Evolutionary conservation across 2,797 vertebrate species (phyloP), one percentile per base, ranked within the genome.

Genomic region (Melanotaenia nigrans): DNA sequence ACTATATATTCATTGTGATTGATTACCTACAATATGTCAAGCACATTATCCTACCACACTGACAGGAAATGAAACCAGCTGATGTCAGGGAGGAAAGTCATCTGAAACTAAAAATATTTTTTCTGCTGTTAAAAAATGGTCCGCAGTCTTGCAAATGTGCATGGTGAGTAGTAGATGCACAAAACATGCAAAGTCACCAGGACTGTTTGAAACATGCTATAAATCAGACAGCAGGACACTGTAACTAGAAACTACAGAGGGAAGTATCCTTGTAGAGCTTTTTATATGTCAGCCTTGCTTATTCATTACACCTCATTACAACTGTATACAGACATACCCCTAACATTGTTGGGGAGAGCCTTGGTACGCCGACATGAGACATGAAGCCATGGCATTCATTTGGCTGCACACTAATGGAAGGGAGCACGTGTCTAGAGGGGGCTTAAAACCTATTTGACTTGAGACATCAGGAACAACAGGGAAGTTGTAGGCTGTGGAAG

Each of bases 1-100:
- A 56, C 40, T 8, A 45, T 56, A 61, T 57, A n/a, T 65, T 72
- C 13, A 51, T 22, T 51, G 40, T 54, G 62, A 73, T 54, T 75
- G 49, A 81, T 78, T 61, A 64, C 20, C 42, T 35, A 64, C 40
- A 12, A 38, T 20, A 45, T 58, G 36, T 66, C 33, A 57, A 65
- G 69, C 66, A 35, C 1, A 16, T 65, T 81, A 68, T 73, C 6
- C 42, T 33, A 2, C 61, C 32, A 8, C 32, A 7, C 8, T 14
- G 53, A 65, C 70, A 35, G 14, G 30, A 87, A 70, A n/a, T 47
- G 62, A 69, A 73, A 64, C 49, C 25, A 69, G 49, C 13, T 3
- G 16, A 45, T 53, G 13, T 58, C 36, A 61, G n/a, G 36, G 56
- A 74, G 45, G 49, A 2, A 30, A 32, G 47, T 3, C 24, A 32